Evolutionary conservation across 2,888 invertebrate species (phyloP).

Genomic region (Epinotia ramella): DNA sequence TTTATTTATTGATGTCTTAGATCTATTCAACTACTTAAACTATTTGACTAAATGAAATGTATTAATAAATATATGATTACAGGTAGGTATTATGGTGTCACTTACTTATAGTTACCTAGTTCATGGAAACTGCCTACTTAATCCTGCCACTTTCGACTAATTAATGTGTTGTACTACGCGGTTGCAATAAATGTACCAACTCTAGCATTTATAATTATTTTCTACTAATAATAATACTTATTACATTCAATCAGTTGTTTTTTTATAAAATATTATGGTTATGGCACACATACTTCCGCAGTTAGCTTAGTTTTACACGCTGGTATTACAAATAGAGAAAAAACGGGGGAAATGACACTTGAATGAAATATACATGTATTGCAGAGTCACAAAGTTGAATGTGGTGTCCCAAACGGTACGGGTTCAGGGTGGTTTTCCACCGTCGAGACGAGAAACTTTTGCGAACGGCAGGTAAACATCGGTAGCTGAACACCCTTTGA

Average conservation of each 20-base stretch:
- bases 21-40: slow-evolving; percentile 28
- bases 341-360: neutral
- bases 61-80: slow-evolving; percentile 2
- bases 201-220: slow-evolving; percentile 17
- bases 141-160: slow-evolving; percentile 26
- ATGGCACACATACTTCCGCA: slow-evolving; percentile 24
- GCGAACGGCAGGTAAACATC: neutral
- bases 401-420: too few species aligned
- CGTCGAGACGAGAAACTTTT: neutral
- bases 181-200: slow-evolving; percentile 6
- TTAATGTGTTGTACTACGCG: slow-evolving; percentile 30
- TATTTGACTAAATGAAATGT: slow-evolving; percentile 21
- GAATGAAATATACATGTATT: neutral
- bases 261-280: slow-evolving; percentile 23
- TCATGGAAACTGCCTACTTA: slow-evolving; percentile 28
- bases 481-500: too few species aligned
- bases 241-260: slow-evolving; percentile 20
- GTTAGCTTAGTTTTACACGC: slow-evolving; percentile 9
- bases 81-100: slow-evolving; percentile 12
- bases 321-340: slow-evolving; percentile 2
- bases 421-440: too few species aligned
- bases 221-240: slow-evolving; percentile 8
- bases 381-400: neutral
- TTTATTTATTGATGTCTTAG: slow-evolving; percentile 21
- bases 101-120: slow-evolving; percentile 25